Percentiles rank a stretch among this genome's conserved stretches.
Evolutionary conservation across 2,113 vertebrate genomes (phyloP).

Genomic region (Paraplagusia blochii): DNA sequence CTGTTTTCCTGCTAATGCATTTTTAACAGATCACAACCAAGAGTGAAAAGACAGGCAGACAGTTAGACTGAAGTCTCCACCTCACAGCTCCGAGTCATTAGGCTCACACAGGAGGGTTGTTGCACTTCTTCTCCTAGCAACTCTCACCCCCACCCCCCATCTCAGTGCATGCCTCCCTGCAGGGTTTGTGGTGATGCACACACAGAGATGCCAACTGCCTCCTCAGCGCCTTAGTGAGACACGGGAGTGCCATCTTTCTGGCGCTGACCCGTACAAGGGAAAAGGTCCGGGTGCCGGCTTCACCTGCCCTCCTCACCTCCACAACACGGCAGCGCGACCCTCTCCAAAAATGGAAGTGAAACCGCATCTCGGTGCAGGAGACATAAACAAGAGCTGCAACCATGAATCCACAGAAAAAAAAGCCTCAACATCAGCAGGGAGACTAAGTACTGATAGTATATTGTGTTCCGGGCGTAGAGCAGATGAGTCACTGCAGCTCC

Average conservation of each 20-base stretch:
- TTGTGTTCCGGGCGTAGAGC: slow-evolving; percentile 9
- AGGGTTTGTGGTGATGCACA: slow-evolving; percentile 6
- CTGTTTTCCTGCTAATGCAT: slow-evolving; percentile 34
- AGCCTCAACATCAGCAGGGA: slow-evolving; percentile 25
- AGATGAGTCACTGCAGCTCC: slow-evolving; percentile 32
- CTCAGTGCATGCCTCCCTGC: slow-evolving; percentile 2
- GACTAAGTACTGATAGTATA: slow-evolving; percentile 21
- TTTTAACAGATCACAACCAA: slow-evolving; percentile 37
- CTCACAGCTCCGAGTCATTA: slow-evolving; percentile 32
- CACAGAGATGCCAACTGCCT: slow-evolving; percentile 28
- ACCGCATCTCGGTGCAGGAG: neutral
- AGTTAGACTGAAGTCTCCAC: slow-evolving; percentile 27
- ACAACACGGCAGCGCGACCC: slow-evolving; percentile 4
- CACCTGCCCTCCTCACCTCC: slow-evolving; percentile 14
- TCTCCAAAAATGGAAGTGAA: slow-evolving; percentile 4
- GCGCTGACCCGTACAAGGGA: neutral
- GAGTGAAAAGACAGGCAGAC: slow-evolving; percentile 27
- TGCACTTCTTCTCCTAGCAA: slow-evolving; percentile 30
- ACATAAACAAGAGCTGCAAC: slow-evolving; percentile 29
- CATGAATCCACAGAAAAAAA: slow-evolving; percentile 20
- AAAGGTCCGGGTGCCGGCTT: neutral
- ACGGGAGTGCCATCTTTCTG: slow-evolving; percentile 15
- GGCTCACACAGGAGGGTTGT: slow-evolving; percentile 7
- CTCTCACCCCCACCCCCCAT: slow-evolving; percentile 27
- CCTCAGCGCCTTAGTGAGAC: slow-evolving; percentile 52